Evolutionary conservation across 2,888 invertebrate genomes (phyloP), one percentile per base, ranked within the genome.

Genomic region (Meta bourneti): DNA sequence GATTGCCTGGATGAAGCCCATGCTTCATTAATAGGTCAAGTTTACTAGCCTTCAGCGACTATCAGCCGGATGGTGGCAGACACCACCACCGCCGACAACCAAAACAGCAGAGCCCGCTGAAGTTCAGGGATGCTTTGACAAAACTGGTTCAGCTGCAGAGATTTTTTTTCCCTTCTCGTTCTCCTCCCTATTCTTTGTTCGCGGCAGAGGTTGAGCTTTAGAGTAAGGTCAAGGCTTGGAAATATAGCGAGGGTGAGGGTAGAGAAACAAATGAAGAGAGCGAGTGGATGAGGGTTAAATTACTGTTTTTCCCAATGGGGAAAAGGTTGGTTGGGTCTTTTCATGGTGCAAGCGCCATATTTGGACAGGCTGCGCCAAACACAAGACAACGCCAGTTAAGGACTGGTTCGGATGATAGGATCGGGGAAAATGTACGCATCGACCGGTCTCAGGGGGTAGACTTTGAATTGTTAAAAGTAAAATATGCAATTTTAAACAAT

Each of bases 1-100:
- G 88, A 88, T 49, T 61, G 54, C 88, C 61, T 34, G 70, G 78
- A 84, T 84, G n/a, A 61, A 49, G 49, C n/a, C 34, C 61, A 61
- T 34, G 20, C n/a, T 34, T 13, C 83, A 74, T 82, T 82, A 89
- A 83, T 87, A 19, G 89, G 89, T 89, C 89, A 89, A 89, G 89
- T 89, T 89, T 89, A 82, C 77, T 82, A 48, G n/a, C 51, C 89
- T 49, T 72, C 79, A 80, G 70, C 82, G 54, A 70, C 54, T 74
- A 61, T 48, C 84, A 75, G 11, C 16, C 48, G 80, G 51, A 80
- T 61, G 69, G 34, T 19, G n/a, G 74, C 19, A 72, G 51, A 51
- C 72, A 19, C 5, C 34, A 9, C 72, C 19, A 19, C 19, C 34
- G 0, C 72, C n/a, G 49, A 49, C 77, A 7, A 72, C 69, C 16